These are phyloP conservation scores for Subanguina moxae DNA, from an alignment of 1,140 invertebrate species.

Conservation along the genomic window DNA sequence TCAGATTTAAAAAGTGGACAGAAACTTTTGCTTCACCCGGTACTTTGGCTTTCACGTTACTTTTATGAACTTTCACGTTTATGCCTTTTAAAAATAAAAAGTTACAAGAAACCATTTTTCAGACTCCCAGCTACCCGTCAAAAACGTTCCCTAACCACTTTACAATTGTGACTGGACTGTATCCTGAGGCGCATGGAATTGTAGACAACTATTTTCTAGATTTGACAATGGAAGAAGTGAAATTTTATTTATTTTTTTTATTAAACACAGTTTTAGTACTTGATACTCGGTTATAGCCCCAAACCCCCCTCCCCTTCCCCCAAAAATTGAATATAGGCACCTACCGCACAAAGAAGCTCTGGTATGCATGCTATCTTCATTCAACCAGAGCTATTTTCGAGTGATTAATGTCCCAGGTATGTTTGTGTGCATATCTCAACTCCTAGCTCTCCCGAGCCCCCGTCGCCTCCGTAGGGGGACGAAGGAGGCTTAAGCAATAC, in stretches of 20 bases:
- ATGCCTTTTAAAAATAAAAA: neutral
- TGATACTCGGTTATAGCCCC: no score
- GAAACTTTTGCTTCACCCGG: no score
- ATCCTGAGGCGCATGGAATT: slow-evolving; percentile 72
- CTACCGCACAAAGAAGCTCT: neutral
- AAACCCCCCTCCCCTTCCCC: neutral
- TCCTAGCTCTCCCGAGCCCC: no score
- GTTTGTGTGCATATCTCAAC: no score
- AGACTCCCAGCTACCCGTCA: slow-evolving; percentile 25
- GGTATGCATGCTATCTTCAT: no score
- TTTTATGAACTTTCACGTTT: no score
- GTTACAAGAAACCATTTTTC: neutral
- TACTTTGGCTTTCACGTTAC: no score
- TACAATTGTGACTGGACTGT: slow-evolving; percentile 64
- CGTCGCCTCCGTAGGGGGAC: no score
- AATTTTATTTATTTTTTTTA: slow-evolving; percentile 4
- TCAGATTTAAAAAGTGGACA: no score
- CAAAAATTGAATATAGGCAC: neutral
- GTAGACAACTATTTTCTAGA: slow-evolving; percentile 68
- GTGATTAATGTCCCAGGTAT: no score
- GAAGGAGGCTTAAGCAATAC: neutral
- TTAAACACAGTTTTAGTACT: no score
- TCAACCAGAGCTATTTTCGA: no score
- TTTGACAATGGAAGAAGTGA: slow-evolving; percentile 20
- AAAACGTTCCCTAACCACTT: slow-evolving; percentile 76